Base-by-base conservation (phyloP, 2,888 invertebrate genomes). In the Diaprepes abbreviatus region DNA sequence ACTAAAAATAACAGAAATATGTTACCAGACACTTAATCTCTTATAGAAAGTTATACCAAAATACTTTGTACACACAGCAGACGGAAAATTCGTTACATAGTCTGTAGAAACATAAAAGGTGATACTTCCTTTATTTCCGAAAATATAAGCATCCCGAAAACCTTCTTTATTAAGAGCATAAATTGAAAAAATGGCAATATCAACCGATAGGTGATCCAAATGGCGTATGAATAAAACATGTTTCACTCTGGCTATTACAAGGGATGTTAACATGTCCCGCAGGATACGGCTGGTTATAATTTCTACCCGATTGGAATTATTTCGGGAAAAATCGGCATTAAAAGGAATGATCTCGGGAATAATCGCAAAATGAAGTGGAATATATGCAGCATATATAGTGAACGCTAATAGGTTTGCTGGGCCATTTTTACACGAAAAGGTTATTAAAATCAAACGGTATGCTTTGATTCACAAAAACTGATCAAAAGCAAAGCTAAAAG, bases 311-410 rank as follows among this genome's bases (percentile, higher is more conserved):
- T 59, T 59, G 48, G 52, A 59, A 59, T 59, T 52, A 66, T 66
- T 66, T 66, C 48, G 48, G 65, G 50, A 66, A 66, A 66, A 48
- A 36, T 12, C 24, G 50, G 19, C 24, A 66, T 66, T 66, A 66
- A 66, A 59, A 58, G 58, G 33, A 58, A 64, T 48, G 55, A 45
- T 64, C 65, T 58, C 57, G 57, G 48, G 65, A 43, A 57, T 35
- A 45, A 57, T 57, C 33, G 50, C 48, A 19, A 48, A 65, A 65
- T 65, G 65, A 65, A 58, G 58, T 65, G 40, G 64, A 48, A 54
- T 55, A 54, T 55, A 21, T 55, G 63, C 40, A 17, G 24, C 52
- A 14, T 28, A 50, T 50, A 50, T 16, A 54, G 31, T 54, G 45
- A 43, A 33, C 28, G 40, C 33, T 64, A 64, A 64, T 64, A 45